Evolutionary conservation across 2,797 vertebrate genomes (phyloP).

Genomic region (Eulemur albifrons): DNA sequence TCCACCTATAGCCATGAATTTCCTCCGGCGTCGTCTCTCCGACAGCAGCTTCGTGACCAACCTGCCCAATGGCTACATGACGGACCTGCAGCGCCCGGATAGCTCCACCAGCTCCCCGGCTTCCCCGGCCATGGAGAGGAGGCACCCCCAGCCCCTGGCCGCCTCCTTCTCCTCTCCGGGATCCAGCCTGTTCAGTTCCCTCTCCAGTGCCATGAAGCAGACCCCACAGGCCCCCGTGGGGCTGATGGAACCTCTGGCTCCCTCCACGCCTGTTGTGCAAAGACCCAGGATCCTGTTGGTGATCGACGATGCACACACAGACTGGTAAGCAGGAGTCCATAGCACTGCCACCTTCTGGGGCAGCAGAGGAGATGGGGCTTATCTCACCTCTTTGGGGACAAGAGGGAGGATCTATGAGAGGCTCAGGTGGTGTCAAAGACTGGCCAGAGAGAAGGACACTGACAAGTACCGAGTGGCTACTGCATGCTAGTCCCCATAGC

Average conservation of each 20-base stretch:
- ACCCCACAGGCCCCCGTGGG: conserved; percentile 87
- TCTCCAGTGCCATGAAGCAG: conserved; percentile 96
- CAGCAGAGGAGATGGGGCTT: not conserved
- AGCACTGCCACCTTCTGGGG: no score
- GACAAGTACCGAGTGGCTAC: not conserved
- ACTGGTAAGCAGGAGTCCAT: conserved; percentile 89
- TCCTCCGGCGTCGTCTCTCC: conserved; percentile 95
- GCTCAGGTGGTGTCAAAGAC: not conserved
- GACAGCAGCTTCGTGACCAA: conserved; percentile 98
- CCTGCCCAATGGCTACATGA: conserved; percentile 97
- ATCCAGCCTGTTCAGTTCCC: conserved; percentile 93
- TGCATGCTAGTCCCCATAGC: not conserved
- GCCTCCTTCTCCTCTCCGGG: conserved; percentile 80
- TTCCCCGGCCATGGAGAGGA: conserved; percentile 92
- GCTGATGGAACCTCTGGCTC: conserved; percentile 80
- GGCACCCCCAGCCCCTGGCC: conserved; percentile 84
- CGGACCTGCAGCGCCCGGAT: conserved; percentile 93
- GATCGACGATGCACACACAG: conserved; percentile 93
- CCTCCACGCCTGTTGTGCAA: conserved; percentile 75
- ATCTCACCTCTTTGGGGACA: not conserved
- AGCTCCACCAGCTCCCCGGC: conserved; percentile 92
- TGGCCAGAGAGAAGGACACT: not conserved
- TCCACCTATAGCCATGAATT: conserved; percentile 90
- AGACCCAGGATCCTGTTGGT: conserved; percentile 94
- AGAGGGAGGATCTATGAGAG: no score